Percentiles rank a stretch among this genome's conserved stretches.
Evolutionary conservation across 2,888 invertebrate genomes (phyloP).

Genomic region (Synanthedon myopaeformis): DNA sequence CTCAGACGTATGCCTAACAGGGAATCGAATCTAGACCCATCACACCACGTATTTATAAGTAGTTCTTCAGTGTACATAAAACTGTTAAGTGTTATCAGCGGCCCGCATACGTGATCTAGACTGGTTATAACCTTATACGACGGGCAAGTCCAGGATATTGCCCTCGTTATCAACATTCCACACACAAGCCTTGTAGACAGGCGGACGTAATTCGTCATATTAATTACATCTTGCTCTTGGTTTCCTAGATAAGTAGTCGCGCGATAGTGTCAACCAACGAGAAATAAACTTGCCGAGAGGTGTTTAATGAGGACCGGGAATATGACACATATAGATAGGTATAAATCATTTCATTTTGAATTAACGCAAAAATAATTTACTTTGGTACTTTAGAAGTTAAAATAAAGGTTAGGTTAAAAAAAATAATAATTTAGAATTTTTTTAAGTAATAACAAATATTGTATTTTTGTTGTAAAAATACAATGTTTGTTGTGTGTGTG

Average conservation of each 20-base stretch:
- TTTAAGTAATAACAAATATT: too few relatives aligned
- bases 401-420: too few relatives aligned
- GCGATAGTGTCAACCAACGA: constrained; percentile 10
- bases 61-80: not conserved
- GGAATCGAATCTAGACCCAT: too few relatives aligned
- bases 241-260: constrained; percentile 19
- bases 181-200: constrained; percentile 23
- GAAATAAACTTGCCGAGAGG: not conserved
- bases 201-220: constrained; percentile 28
- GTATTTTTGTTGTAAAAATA: too few relatives aligned
- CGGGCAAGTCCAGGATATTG: constrained; percentile 39
- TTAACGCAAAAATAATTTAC: too few relatives aligned
- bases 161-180: constrained; percentile 41
- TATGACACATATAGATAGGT: not conserved
- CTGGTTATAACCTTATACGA: constrained; percentile 5
- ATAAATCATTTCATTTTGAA: not conserved
- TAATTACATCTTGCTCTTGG: constrained; percentile 32
- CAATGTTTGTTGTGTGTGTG: too few relatives aligned
- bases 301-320: not conserved
- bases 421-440: too few relatives aligned
- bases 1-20: too few relatives aligned
- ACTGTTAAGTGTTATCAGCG: constrained; percentile 5
- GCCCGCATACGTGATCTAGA: constrained; percentile 5
- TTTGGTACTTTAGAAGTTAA: too few relatives aligned
- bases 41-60: too few relatives aligned